Base-by-base conservation (phyloP, 2,113 vertebrate species). In the Lepus europaeus region DNA sequence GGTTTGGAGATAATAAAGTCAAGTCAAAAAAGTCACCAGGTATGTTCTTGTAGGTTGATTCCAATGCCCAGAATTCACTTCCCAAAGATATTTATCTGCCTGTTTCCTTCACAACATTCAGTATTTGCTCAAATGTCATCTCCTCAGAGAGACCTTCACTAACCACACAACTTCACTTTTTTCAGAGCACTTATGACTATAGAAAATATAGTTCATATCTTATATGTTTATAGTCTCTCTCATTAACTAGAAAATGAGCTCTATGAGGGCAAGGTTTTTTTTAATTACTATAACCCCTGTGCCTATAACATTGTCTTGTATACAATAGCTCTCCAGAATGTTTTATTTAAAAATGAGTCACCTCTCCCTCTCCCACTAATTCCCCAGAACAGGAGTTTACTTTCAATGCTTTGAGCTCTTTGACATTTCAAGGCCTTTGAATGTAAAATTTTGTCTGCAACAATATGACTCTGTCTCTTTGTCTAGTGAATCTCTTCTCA, bases 21-120 rank as follows among this genome's bases (percentile, higher is more conserved):
- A 82, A 95, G 25, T 88, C 72, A 89, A 51, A 92, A 76, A 93
- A 59, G 20, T 14, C 5, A 36, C 59, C 33, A 93, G 45, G 19
- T 85, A 7, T 69, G 1, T 72, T 73, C 76, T 87, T 74, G 29
- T 19, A 13, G 27, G 76, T 9, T 87, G 20, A 95, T 66, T 4
- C 12, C 74, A 77, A 53, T 45, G 17, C 22, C 51, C 88, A 49
- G 63, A 84, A 93, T 88, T 84, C 49, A 80, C 36, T 23, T 22
- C 23, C 49, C 36, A 56, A 6, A 73, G 39, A 59, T 77, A 49
- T 64, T 84, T 74, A 72, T 53, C 53, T 86, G 13, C 76, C n/a
- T 53, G 0, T 29, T 45, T 61, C 39, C 12, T 89, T 90, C 36
- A 84, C 1, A 16, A 63, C 51, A 33, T 61, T 72, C 25, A 63